Evolutionary conservation across 35 echinoderm and acorn worm genomes (phyloP).

Genomic region (Ophioderma brevispina): DNA sequence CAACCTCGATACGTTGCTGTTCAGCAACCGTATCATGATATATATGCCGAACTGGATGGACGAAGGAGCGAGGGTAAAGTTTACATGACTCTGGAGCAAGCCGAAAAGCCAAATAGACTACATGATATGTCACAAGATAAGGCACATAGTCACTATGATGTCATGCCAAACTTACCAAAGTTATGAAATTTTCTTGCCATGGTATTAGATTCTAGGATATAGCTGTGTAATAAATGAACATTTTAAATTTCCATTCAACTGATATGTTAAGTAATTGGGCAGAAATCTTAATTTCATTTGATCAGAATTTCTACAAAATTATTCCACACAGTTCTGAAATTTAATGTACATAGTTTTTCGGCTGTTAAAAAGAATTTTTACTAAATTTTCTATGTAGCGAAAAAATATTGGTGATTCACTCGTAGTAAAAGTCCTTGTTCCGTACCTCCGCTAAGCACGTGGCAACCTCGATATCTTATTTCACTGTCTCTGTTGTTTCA

Average conservation of each 20-base stretch:
- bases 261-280: too few species aligned
- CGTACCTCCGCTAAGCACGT: background rate
- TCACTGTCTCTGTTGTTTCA: background rate
- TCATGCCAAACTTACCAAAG: background rate
- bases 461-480: background rate
- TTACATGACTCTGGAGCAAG: background rate
- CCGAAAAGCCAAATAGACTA: background rate
- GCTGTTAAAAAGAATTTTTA: too few species aligned
- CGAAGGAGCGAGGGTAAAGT: background rate
- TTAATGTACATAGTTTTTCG: too few species aligned
- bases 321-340: too few species aligned
- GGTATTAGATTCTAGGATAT: too few species aligned
- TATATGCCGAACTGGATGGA: background rate
- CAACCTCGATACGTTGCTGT: background rate
- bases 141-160: background rate
- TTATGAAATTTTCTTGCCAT: background rate
- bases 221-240: too few species aligned
- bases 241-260: too few species aligned
- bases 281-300: too few species aligned
- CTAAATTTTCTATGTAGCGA: too few species aligned
- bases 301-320: too few species aligned
- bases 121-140: background rate
- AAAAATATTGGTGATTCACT: too few species aligned
- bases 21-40: background rate
- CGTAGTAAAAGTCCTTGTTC: too few species aligned